Conservation (phyloP, 2,888 invertebrate species). For the Petrophora chlorosata region DNA sequence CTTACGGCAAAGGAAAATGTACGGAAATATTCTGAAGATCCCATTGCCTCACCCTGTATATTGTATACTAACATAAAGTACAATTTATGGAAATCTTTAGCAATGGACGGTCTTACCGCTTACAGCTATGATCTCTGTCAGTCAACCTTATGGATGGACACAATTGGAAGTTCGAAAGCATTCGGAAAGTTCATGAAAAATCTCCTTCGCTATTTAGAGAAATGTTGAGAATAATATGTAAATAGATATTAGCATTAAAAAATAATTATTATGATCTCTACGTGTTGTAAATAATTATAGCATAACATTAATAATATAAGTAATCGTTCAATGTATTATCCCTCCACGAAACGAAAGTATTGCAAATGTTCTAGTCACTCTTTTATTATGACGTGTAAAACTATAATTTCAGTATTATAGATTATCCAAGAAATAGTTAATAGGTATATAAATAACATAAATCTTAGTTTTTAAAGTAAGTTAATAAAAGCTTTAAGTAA, state of each 20-base stretch:
- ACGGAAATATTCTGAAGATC: too few species aligned
- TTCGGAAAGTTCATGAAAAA: too few species aligned
- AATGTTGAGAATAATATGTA: not conserved
- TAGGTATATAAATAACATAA: not conserved
- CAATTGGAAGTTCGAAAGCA: too few species aligned
- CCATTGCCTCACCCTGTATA: too few species aligned
- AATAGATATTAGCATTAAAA: not conserved
- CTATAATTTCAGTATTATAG: not conserved
- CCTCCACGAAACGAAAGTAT: conserved; percentile 23
- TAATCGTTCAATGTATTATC: conserved; percentile 4
- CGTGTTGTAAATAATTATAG: not conserved
- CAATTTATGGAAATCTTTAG: too few species aligned
- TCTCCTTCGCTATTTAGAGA: too few species aligned
- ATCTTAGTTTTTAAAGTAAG: not conserved
- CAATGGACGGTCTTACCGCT: too few species aligned
- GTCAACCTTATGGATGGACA: too few species aligned
- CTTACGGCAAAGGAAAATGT: too few species aligned
- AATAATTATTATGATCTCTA: not conserved
- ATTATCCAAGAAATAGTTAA: not conserved
- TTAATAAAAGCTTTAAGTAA: not conserved
- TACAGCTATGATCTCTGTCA: too few species aligned
- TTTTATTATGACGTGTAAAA: not conserved
- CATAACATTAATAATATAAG: not conserved
- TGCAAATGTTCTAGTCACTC: conserved; percentile 34
- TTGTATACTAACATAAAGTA: too few species aligned